These are phyloP conservation scores for Trachurus trachurus DNA, from an alignment of 2,797 vertebrate genomes.

Conservation along the genomic window DNA sequence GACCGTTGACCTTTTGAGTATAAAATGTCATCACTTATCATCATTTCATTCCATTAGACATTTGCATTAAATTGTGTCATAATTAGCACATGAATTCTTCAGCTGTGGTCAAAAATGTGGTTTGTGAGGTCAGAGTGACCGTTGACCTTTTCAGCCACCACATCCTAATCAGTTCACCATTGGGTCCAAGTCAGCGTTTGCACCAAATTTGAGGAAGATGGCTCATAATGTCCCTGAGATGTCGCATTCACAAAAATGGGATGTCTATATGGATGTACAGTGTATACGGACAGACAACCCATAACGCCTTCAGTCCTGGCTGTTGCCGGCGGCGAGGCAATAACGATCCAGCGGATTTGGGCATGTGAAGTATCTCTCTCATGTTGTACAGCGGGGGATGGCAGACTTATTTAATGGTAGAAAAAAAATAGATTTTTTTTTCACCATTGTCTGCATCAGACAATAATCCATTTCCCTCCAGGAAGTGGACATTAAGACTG, in stretches of 20 bases:
- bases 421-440: background rate
- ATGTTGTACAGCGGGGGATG: constrained; percentile 5
- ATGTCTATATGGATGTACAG: background rate
- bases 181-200: too few relatives aligned
- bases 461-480: constrained; percentile 42
- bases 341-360: background rate
- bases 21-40: background rate
- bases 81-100: too few relatives aligned
- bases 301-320: background rate
- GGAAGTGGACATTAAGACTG: constrained; percentile 48
- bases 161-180: too few relatives aligned
- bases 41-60: background rate
- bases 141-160: too few relatives aligned
- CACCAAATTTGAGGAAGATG: too few relatives aligned
- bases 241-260: background rate
- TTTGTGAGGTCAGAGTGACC: too few relatives aligned
- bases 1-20: background rate
- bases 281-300: background rate
- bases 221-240: background rate
- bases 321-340: background rate
- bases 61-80: background rate
- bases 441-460: constrained; percentile 1
- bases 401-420: background rate
- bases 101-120: too few relatives aligned
- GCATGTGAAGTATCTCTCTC: background rate